A percentile compares a stretch with the other conserved stretches of the same genome.
These are phyloP conservation scores for Elachura formosa DNA, from an alignment of 2,113 vertebrate species.

Conservation along the genomic window DNA sequence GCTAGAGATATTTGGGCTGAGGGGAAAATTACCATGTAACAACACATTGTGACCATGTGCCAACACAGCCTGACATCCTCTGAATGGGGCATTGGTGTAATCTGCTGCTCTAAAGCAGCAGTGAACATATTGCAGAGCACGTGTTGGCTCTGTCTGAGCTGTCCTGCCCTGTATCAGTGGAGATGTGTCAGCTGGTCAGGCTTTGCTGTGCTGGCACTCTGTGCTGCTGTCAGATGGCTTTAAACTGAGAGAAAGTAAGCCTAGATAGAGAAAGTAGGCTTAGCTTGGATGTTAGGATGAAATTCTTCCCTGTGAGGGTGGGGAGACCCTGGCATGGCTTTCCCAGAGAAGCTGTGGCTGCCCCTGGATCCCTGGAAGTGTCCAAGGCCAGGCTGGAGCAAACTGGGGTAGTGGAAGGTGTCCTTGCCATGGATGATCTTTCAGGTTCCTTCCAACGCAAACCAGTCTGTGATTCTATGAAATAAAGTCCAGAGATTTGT, in stretches of 20 bases:
- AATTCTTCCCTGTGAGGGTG: background rate
- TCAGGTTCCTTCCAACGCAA: background rate
- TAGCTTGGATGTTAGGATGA: background rate
- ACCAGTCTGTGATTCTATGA: background rate
- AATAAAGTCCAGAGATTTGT: background rate
- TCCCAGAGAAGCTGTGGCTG: background rate
- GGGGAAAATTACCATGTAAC: slow-evolving; percentile 26
- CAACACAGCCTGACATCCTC: slow-evolving; percentile 10
- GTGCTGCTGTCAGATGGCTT: background rate
- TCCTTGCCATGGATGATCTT: background rate
- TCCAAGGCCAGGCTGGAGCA: background rate
- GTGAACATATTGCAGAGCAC: slow-evolving; percentile 33
- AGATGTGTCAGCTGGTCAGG: slow-evolving; percentile 44
- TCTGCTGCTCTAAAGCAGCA: background rate
- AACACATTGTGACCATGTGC: slow-evolving; percentile 24
- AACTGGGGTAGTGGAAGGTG: background rate
- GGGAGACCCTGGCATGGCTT: background rate
- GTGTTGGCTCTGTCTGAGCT: slow-evolving; percentile 33
- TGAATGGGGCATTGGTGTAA: slow-evolving; percentile 42
- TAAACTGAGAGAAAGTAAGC: background rate
- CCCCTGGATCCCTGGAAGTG: background rate
- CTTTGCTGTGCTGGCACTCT: background rate
- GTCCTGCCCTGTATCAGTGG: slow-evolving; percentile 5
- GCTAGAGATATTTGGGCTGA: slow-evolving; percentile 7
- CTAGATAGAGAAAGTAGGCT: background rate